A percentile compares a stretch with the other conserved stretches of the same genome.
These are phyloP conservation scores for Achroia grisella DNA, from an alignment of 1,140 invertebrate species.

Conservation along the genomic window DNA sequence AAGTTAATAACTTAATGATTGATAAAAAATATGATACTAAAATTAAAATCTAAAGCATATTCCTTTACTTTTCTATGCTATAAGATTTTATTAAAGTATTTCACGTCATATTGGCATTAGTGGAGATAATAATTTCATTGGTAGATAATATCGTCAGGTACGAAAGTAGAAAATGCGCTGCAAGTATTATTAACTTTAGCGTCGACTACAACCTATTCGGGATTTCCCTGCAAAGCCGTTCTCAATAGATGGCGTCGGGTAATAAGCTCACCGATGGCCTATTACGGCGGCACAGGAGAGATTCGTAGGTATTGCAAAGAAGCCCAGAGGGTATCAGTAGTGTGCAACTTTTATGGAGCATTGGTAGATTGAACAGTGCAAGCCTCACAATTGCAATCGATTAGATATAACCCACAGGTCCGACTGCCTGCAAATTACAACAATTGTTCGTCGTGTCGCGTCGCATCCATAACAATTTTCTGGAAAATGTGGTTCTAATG, in stretches of 20 bases:
- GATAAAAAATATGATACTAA: too few species aligned
- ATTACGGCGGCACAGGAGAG: slow-evolving; percentile 53
- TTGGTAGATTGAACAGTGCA: slow-evolving; percentile 32
- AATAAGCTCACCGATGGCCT: slow-evolving; percentile 68
- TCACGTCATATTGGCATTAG: background rate
- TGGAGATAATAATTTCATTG: slow-evolving; percentile 2
- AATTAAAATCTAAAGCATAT: too few species aligned
- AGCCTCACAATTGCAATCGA: slow-evolving; percentile 48
- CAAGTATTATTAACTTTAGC: slow-evolving; percentile 51
- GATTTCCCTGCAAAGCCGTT: slow-evolving; percentile 66
- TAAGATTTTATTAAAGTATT: too few species aligned
- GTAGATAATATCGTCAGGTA: slow-evolving; percentile 24
- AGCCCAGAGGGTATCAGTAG: slow-evolving; percentile 43
- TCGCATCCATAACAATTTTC: too few species aligned
- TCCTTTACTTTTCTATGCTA: too few species aligned
- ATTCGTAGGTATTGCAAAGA: slow-evolving; percentile 42
- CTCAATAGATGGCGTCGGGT: slow-evolving; percentile 67
- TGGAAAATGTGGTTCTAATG: too few species aligned
- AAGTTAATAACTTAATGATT: too few species aligned
- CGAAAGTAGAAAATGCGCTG: slow-evolving; percentile 36
- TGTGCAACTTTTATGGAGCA: slow-evolving; percentile 49
- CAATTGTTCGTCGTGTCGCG: slow-evolving; percentile 28
- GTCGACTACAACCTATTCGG: slow-evolving; percentile 54
- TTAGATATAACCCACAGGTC: slow-evolving; percentile 34
- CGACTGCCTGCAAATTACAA: slow-evolving; percentile 39